phyloP scores from a whole-genome alignment of 2,113 vertebrate species.

The Heterochromis multidens region DNA sequence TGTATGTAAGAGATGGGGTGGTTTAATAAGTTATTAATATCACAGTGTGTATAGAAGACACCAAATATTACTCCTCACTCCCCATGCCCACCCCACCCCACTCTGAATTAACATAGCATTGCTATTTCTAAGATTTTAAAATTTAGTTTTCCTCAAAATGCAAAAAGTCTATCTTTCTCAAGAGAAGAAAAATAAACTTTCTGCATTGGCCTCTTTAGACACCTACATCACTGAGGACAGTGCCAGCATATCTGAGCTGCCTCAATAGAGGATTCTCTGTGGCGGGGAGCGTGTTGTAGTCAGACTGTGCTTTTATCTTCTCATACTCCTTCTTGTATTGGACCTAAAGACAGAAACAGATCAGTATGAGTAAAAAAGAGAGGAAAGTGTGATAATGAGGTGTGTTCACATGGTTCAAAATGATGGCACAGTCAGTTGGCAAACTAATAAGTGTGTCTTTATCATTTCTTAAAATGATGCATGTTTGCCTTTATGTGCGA shows the following conservation, averaged over 20 bases:
- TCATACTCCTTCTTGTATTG: slow-evolving; percentile 95
- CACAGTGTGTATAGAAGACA: neutral
- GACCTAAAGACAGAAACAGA: slow-evolving; percentile 72
- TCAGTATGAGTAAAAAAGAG: neutral
- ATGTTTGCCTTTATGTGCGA: neutral
- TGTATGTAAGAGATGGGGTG: neutral
- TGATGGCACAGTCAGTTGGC: neutral
- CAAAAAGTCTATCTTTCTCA: neutral
- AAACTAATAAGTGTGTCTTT: neutral
- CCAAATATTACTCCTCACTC: neutral
- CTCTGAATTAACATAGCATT: neutral
- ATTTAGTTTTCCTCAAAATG: neutral
- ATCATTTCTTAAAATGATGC: neutral
- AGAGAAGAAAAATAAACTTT: neutral
- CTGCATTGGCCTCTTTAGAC: neutral
- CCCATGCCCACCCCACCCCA: too few relatives aligned
- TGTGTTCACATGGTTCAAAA: neutral
- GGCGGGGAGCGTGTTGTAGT: slow-evolving; percentile 94
- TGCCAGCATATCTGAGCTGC: slow-evolving; percentile 85
- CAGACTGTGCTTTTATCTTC: slow-evolving; percentile 83
- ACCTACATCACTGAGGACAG: slow-evolving; percentile 90
- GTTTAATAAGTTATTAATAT: neutral
- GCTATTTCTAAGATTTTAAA: neutral
- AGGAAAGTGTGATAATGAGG: neutral
- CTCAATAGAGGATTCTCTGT: slow-evolving; percentile 91